Evolutionary conservation across 1,140 invertebrate genomes (phyloP).

Genomic region (Papilio glaucus): DNA sequence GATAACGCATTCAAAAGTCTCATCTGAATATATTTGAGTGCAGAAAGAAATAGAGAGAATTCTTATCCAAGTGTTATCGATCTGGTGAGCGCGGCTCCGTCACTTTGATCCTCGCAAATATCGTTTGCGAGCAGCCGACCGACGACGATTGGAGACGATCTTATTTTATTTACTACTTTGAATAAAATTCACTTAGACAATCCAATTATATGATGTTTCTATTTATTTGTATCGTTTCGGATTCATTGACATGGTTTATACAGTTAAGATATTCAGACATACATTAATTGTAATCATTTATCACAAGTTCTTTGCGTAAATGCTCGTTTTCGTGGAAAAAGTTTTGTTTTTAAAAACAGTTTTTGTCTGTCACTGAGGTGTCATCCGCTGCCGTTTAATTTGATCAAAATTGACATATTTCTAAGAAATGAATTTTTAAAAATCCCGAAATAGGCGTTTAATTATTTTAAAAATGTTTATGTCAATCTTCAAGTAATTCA

Average conservation of each 20-base stretch:
- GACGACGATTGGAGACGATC: conserved; percentile 27
- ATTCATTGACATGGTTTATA: not conserved
- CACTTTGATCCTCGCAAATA: conserved; percentile 40
- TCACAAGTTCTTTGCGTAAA: no score
- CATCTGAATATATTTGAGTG: conserved; percentile 16
- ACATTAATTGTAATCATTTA: not conserved
- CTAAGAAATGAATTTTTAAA: no score
- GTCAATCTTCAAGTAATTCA: no score
- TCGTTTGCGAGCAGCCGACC: conserved; percentile 46
- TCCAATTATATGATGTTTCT: conserved; percentile 26
- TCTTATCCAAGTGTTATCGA: conserved; percentile 21
- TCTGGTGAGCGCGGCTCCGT: conserved; percentile 1
- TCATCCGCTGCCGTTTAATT: no score
- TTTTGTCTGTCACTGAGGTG: no score
- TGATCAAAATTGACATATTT: no score
- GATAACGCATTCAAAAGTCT: not conserved
- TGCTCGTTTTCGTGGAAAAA: no score
- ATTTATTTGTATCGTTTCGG: conserved; percentile 1
- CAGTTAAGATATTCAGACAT: not conserved
- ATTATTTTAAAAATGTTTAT: no score
- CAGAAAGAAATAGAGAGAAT: conserved; percentile 14
- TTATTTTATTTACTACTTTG: conserved; percentile 39
- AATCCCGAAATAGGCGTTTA: no score
- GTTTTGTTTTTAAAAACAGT: no score
- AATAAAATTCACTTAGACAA: conserved; percentile 31